Conservation (phyloP, 2,113 vertebrate genomes). For the Propithecus coquereli region DNA sequence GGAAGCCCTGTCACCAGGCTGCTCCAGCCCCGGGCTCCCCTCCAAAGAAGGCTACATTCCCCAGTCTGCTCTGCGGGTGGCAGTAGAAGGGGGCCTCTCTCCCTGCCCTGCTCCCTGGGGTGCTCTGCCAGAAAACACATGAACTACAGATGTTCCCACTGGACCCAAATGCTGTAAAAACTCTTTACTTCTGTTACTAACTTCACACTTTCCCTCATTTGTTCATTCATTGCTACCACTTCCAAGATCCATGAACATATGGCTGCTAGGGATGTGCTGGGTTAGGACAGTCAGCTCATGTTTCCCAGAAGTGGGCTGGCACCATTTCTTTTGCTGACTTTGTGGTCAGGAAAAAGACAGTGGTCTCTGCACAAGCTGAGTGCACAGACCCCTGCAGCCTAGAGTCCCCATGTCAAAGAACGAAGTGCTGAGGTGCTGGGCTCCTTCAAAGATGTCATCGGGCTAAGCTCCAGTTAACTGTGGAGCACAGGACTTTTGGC, state of each 20-base stretch:
- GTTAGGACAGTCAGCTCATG: no score
- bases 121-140: not conserved
- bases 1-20: not conserved
- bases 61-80: not conserved
- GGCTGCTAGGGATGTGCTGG: not conserved
- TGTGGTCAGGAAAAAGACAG: not conserved
- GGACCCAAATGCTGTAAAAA: not conserved
- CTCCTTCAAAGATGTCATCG: not conserved
- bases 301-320: not conserved
- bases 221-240: not conserved
- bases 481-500: not conserved
- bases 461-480: not conserved
- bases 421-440: not conserved
- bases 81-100: not conserved
- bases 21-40: not conserved
- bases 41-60: not conserved
- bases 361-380: not conserved
- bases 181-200: not conserved
- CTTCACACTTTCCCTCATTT: not conserved
- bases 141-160: not conserved
- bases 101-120: not conserved
- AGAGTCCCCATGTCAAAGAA: not conserved
- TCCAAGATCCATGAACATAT: not conserved
- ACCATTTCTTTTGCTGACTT: not conserved
- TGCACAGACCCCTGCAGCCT: not conserved